Conservation (phyloP, 2,888 invertebrate species). For the Rhagophthalmus giganteus region DNA sequence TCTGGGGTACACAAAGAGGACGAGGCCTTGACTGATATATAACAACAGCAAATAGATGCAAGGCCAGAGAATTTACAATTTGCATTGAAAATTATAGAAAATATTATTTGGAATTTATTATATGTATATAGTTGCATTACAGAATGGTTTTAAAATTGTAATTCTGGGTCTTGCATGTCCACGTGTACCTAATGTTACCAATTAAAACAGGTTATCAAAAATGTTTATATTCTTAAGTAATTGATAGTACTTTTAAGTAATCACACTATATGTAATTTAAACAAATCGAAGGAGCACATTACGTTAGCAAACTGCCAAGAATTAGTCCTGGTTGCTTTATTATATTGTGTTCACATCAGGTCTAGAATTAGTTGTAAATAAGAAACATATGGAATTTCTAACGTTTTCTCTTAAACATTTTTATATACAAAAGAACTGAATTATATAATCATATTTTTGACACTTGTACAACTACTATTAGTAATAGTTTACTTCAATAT, state of each 20-base stretch:
- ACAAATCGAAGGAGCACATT: no score
- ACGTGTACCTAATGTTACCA: no score
- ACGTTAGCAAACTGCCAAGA: no score
- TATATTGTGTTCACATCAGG: no score
- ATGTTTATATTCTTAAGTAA: conserved; percentile 2
- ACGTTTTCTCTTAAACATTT: no score
- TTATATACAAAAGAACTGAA: no score
- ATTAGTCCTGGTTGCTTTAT: no score
- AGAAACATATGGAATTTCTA: no score
- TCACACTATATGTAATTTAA: no score
- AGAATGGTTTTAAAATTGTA: conserved; percentile 7
- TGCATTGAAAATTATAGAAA: conserved; percentile 37
- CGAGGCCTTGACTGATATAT: conserved; percentile 34
- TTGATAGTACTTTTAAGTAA: no score
- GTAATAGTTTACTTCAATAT: background rate
- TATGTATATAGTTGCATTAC: conserved; percentile 32
- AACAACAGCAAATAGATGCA: conserved; percentile 47
- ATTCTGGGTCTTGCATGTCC: conserved; percentile 14
- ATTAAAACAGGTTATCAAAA: background rate
- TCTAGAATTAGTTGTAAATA: no score
- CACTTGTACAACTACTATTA: background rate
- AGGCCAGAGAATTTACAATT: conserved; percentile 33
- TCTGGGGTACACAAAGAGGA: conserved; percentile 15
- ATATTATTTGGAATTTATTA: conserved; percentile 41
- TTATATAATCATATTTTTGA: no score